Conservation (phyloP, 1,140 invertebrate species). For the Dreissena rostriformis region DNA sequence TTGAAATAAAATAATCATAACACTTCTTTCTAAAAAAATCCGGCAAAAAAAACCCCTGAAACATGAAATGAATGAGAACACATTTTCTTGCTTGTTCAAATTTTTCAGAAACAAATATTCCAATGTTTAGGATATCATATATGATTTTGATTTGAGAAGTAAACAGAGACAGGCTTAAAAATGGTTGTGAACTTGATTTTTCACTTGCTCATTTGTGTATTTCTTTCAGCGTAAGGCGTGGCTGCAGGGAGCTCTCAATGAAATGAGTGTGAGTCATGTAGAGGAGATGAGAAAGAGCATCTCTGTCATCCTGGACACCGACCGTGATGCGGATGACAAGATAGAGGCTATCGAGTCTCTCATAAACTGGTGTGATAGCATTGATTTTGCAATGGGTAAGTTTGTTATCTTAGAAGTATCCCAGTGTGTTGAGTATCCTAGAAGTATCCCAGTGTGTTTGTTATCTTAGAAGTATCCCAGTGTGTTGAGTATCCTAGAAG, state of each 20-base stretch:
- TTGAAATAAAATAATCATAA: too few species aligned
- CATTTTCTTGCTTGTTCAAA: not conserved
- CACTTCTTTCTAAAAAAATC: too few species aligned
- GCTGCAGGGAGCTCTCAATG: conserved; percentile 86
- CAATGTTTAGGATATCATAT: not conserved
- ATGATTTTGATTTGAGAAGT: not conserved
- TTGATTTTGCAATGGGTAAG: conserved; percentile 88
- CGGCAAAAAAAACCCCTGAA: too few species aligned
- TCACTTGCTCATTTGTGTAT: conserved; percentile 37
- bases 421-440: not conserved
- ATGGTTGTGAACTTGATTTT: not conserved
- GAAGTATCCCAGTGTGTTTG: too few species aligned
- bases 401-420: not conserved
- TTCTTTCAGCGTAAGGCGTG: conserved; percentile 86
- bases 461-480: too few species aligned
- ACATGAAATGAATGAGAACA: too few species aligned
- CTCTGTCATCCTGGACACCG: conserved; percentile 82
- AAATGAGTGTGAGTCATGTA: conserved; percentile 86
- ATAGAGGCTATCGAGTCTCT: conserved; percentile 85
- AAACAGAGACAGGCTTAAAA: not conserved
- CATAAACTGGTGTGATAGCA: conserved; percentile 86
- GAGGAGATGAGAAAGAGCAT: conserved; percentile 85
- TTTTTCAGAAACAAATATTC: not conserved
- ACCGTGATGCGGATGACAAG: conserved; percentile 83
- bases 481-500: not conserved